Conservation (phyloP, 2,888 invertebrate species). For the Gasteruption jaculator region DNA sequence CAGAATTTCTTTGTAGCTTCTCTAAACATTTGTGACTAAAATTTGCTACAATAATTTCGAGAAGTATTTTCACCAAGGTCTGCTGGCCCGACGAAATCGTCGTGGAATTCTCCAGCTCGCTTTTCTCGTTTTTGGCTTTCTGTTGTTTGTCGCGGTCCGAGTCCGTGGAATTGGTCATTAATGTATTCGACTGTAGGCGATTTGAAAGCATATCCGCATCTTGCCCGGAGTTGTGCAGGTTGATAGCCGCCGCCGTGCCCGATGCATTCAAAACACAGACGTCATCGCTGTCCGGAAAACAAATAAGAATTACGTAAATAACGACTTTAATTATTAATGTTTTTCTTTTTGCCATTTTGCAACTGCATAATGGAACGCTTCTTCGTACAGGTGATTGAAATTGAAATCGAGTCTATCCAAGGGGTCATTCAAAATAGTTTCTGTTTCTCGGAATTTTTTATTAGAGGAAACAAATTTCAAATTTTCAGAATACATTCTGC, state of each 20-base stretch:
- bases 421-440: no score
- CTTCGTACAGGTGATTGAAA: conserved; percentile 1
- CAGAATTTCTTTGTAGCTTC: no score
- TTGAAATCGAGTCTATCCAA: no score
- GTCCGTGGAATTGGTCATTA: conserved; percentile 56
- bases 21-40: no score
- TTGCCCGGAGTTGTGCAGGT: conserved; percentile 55
- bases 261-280: conserved; percentile 90
- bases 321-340: not conserved
- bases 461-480: no score
- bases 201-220: conserved; percentile 36
- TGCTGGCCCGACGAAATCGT: conserved; percentile 2
- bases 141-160: conserved; percentile 51
- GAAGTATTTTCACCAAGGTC: no score
- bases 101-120: conserved; percentile 20
- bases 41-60: no score
- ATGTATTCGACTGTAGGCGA: conserved; percentile 32
- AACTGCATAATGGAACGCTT: not conserved
- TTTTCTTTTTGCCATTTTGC: not conserved
- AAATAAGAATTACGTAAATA: not conserved
- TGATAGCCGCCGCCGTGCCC: conserved; percentile 88
- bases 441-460: no score
- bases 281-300: conserved; percentile 73
- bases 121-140: conserved; percentile 35
- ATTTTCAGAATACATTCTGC: no score